These are phyloP conservation scores for Falco cherrug DNA, from an alignment of 2,797 vertebrate genomes.

Conservation along the genomic window DNA sequence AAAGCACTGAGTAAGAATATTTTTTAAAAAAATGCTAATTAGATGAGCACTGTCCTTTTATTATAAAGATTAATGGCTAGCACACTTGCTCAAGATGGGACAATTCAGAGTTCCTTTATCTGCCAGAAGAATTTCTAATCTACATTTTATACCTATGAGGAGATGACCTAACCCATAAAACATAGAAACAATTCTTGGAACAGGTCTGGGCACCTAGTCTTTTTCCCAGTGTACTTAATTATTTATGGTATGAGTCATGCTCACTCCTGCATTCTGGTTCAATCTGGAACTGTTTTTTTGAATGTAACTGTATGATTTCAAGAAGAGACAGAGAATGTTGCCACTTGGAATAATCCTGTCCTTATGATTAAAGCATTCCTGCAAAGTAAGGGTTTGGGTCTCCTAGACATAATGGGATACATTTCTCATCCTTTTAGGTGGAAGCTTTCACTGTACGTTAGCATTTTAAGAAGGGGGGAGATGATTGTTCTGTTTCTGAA, in stretches of 20 bases:
- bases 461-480: neutral
- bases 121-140: conserved; percentile 24
- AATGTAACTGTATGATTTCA: neutral
- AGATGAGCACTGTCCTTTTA: neutral
- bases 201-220: neutral
- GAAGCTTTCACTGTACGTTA: neutral
- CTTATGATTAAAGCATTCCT: conserved; percentile 27
- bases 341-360: conserved; percentile 2
- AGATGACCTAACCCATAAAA: conserved; percentile 16
- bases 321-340: neutral
- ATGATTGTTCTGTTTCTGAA: neutral
- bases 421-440: neutral
- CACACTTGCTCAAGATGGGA: neutral
- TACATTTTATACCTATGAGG: conserved; percentile 45
- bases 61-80: neutral
- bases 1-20: neutral
- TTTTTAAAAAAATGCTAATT: neutral
- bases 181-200: conserved; percentile 47
- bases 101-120: neutral
- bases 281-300: neutral
- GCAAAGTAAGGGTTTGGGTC: conserved; percentile 22
- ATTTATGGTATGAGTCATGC: conserved; percentile 11
- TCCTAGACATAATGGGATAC: neutral
- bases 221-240: conserved; percentile 27
- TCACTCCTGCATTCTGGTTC: conserved; percentile 22